Evolutionary conservation across 2,888 invertebrate genomes (phyloP).

Genomic region (Pegoplata infirma): DNA sequence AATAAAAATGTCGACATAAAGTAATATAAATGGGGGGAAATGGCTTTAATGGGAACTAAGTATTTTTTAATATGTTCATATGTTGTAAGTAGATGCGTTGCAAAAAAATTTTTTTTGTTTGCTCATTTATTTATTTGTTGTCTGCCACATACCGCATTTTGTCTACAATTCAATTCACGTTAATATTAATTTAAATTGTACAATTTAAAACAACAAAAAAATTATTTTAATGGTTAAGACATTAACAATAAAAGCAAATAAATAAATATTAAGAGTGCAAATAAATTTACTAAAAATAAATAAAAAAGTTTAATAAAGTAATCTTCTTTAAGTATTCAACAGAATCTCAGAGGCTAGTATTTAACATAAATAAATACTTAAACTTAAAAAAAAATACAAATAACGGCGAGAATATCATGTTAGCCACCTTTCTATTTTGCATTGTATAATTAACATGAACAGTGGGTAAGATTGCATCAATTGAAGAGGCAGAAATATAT

Average conservation of each 20-base stretch:
- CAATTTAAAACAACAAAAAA: conserved; percentile 37
- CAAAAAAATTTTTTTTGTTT: neutral
- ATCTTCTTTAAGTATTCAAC: conserved; percentile 33
- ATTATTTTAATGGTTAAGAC: conserved; percentile 23
- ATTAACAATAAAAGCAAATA: conserved; percentile 37
- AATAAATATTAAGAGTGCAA: conserved; percentile 16
- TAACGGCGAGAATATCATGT: conserved; percentile 10
- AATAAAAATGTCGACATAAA: conserved; percentile 57
- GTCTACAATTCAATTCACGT: conserved; percentile 36
- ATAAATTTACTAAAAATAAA: conserved; percentile 10
- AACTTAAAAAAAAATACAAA: neutral
- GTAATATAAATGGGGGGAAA: conserved; percentile 49
- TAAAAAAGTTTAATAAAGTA: neutral
- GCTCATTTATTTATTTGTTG: neutral
- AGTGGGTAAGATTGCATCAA: no score
- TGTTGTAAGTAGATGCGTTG: neutral
- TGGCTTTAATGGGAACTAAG: conserved; percentile 50
- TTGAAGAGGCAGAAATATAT: no score
- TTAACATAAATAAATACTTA: conserved; percentile 36
- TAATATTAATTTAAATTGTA: conserved; percentile 42
- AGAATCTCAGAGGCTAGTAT: conserved; percentile 32
- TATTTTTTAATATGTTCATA: conserved; percentile 56
- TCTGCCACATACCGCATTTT: conserved; percentile 4
- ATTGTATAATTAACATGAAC: conserved; percentile 12
- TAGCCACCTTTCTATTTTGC: conserved; percentile 24